Base-by-base conservation (phyloP, 2,797 vertebrate species). In the Oreonectes daqikongensis region DNA sequence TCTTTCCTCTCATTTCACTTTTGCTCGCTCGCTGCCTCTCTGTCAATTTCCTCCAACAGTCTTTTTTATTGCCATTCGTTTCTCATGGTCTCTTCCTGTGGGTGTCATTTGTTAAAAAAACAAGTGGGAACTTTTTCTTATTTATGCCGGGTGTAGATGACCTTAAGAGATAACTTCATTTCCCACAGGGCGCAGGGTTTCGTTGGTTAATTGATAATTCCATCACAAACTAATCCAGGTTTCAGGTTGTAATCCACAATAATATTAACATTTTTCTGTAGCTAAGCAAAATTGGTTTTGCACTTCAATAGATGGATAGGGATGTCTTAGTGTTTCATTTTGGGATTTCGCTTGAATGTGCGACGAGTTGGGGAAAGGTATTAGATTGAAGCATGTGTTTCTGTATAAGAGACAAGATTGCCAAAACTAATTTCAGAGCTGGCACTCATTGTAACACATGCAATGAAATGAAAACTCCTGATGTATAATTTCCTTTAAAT, bases 1-100 rank as follows among this genome's bases (percentile, higher is more conserved):
- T 50, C 30, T 72, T 72, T 73, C 20, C 5, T 35, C 20, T 72
- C 60, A 18, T 72, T 72, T 48, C 2, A 15, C 69, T 46, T 46
- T 44, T 17, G 28, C 10, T 44, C 2, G 22, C 18, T n/a, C 18
- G 57, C 3, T 28, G 6, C 18, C 22, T 55, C 20, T 26, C 35
- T 69, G 8, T 55, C 32, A 40, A 42, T 26, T 22, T 32, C 12
- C 28, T 72, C 1, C 42, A n/a, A n/a, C n/a, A 1, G 15, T 46
- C 28, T 72, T 61, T 14, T 30, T 32, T 15, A 24, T 35, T 72
- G 26, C 40, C 30, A 9, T 28, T 61, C 0, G 8, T n/a, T 71
- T 32, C 9, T 35, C 28, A 35, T 35, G 59, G 7, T 61, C 18
- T 32, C 12, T 15, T 57, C 26, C 24, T 14, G 26, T 15, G 6